Conservation (phyloP, 2,113 vertebrate species). For the Takifugu bimaculatus region DNA sequence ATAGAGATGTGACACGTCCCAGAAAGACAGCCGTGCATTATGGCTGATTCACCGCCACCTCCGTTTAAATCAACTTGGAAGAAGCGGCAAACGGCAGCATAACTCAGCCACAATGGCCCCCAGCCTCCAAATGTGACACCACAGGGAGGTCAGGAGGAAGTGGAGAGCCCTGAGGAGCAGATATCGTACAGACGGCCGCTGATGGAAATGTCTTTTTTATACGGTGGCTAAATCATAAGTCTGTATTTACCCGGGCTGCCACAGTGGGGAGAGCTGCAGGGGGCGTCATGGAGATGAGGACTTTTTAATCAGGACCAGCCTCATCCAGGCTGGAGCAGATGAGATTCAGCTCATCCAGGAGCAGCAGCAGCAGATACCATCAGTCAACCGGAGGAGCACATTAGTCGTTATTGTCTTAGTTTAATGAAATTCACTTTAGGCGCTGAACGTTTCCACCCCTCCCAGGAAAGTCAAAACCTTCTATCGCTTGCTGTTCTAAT, state of each 20-base stretch:
- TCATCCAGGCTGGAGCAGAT: not conserved
- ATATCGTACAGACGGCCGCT: not conserved
- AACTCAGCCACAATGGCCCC: constrained; percentile 46
- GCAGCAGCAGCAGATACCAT: too few relatives aligned
- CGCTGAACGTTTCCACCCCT: too few relatives aligned
- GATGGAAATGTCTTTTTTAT: constrained; percentile 21
- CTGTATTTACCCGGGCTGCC: not conserved
- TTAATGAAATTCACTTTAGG: too few relatives aligned
- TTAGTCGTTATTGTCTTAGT: too few relatives aligned
- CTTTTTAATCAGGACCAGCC: not conserved
- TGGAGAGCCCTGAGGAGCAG: constrained; percentile 14
- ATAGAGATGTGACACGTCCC: constrained; percentile 65
- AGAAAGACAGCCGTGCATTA: constrained; percentile 34
- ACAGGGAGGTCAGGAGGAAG: constrained; percentile 28
- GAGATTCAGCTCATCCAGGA: too few relatives aligned
- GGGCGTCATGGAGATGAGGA: not conserved
- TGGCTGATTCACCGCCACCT: constrained; percentile 40
- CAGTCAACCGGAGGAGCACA: too few relatives aligned
- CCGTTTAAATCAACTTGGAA: constrained; percentile 49
- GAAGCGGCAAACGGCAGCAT: constrained; percentile 29
- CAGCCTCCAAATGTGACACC: constrained; percentile 16
- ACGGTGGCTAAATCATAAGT: constrained; percentile 9
- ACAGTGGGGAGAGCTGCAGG: too few relatives aligned
- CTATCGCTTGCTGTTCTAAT: too few relatives aligned
- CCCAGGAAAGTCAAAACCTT: too few relatives aligned